Base-by-base conservation (phyloP, 2,888 invertebrate genomes). In the Allacma fusca region DNA sequence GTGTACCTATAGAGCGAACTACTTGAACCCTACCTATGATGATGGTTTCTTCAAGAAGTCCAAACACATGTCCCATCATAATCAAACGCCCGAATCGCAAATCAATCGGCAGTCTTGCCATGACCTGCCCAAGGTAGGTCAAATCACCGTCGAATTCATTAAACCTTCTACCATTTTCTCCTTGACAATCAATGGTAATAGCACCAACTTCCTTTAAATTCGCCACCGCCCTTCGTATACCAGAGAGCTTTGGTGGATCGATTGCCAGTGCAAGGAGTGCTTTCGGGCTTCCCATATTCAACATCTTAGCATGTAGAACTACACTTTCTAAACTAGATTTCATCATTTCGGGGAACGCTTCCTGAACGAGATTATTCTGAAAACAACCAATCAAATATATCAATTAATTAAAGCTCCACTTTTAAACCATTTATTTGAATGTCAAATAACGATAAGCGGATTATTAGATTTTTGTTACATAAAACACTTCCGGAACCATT, bases 21-120 rank as follows among this genome's bases (percentile, higher is more conserved):
- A 50, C 50, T 1, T 2, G 19, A 2, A 50, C 2, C 50, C 85
- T 86, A 89, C 89, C 95, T 87, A 98, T 97, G 75, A 96, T 92
- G 75, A 97, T 90, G 23, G 92, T 89, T 80, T 97, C 97, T 13
- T 94, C 92, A 12, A 97, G 87, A 62, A 94, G 91, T 75, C 94
- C 94, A 85, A 93, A 97, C 72, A 94, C 91, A 85, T 95, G 91
- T 0, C 97, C 97, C 1, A 97, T 88, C 78, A 95, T 88, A 77
- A 98, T 93, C 16, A 98, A 88, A 85, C 96, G 96, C 13, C 94
- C 90, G 4, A 95, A 87, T 77, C 90, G 90, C 34, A 96, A 92
- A 86, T 96, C 94, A 0, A 98, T 85, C 0, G 98, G 98, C 62
- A 98, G 87, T 59, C 88, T 88, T 0, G 94, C 91, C 92, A 97